Evolutionary conservation across 2,113 vertebrate species (phyloP).

Genomic region (Clarias magur): DNA sequence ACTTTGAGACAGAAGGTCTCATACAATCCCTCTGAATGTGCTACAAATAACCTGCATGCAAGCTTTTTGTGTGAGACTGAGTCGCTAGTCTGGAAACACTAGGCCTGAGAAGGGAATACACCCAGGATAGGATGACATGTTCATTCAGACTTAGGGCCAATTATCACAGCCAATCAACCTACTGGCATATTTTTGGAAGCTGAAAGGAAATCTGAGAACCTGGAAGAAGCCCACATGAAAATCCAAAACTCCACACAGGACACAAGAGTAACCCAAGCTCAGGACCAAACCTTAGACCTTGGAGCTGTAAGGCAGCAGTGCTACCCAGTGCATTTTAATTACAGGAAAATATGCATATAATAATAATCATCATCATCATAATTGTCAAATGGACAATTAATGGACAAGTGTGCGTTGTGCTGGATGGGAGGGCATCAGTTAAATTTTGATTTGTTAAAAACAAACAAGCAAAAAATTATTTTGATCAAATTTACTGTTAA

Average conservation of each 20-base stretch:
- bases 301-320: not conserved
- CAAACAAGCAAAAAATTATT: too few relatives aligned
- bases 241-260: not conserved
- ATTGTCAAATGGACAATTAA: too few relatives aligned
- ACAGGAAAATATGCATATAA: not conserved
- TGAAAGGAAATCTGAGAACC: not conserved
- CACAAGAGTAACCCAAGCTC: not conserved
- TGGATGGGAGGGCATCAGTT: too few relatives aligned
- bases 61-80: not conserved
- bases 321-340: not conserved
- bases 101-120: not conserved
- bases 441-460: too few relatives aligned
- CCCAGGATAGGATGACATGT: not conserved
- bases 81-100: too few relatives aligned
- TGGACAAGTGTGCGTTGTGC: too few relatives aligned
- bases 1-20: not conserved
- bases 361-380: not conserved
- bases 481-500: too few relatives aligned
- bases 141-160: not conserved
- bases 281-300: not conserved
- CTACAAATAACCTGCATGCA: not conserved
- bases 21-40: not conserved
- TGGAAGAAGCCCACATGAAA: not conserved
- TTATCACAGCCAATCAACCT: not conserved
- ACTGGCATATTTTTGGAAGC: not conserved